These are phyloP conservation scores for Eucera pruinosa DNA, from an alignment of 2,888 invertebrate species.

Conservation along the genomic window DNA sequence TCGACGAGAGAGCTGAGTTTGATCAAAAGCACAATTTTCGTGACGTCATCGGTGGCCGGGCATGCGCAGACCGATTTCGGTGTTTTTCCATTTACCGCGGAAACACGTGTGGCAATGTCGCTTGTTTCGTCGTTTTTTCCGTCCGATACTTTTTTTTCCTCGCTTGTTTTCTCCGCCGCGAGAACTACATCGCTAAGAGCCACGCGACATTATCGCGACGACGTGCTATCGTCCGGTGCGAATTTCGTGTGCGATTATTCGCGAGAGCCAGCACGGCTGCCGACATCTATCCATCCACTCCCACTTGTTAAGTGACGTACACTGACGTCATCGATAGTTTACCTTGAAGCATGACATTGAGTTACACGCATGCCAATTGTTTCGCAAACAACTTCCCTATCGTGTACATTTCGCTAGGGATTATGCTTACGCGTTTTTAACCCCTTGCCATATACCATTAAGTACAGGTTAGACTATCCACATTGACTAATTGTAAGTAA, in stretches of 20 bases:
- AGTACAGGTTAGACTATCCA: no score
- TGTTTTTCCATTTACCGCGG: slow-evolving; percentile 83
- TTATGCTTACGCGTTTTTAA: not conserved
- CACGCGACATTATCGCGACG: slow-evolving; percentile 74
- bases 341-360: slow-evolving; percentile 85
- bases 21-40: slow-evolving; percentile 83
- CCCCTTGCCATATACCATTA: no score
- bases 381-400: slow-evolving; percentile 27
- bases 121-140: slow-evolving; percentile 40
- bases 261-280: slow-evolving; percentile 77
- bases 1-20: slow-evolving; percentile 66
- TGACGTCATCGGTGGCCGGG: slow-evolving; percentile 82
- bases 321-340: slow-evolving; percentile 84
- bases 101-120: slow-evolving; percentile 75
- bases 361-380: slow-evolving; percentile 75
- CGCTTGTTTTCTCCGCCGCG: slow-evolving; percentile 29
- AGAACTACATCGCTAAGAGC: slow-evolving; percentile 75
- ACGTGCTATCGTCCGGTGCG: slow-evolving; percentile 71
- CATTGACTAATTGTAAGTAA: no score
- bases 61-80: slow-evolving; percentile 83
- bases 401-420: no score
- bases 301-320: slow-evolving; percentile 84
- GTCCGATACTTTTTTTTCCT: not conserved
- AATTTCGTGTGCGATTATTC: slow-evolving; percentile 78
- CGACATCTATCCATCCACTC: slow-evolving; percentile 83